Percentiles rank a stretch among this genome's conserved stretches.
Conservation (phyloP, 2,888 invertebrate species). For the Ichneumon xanthorius region DNA sequence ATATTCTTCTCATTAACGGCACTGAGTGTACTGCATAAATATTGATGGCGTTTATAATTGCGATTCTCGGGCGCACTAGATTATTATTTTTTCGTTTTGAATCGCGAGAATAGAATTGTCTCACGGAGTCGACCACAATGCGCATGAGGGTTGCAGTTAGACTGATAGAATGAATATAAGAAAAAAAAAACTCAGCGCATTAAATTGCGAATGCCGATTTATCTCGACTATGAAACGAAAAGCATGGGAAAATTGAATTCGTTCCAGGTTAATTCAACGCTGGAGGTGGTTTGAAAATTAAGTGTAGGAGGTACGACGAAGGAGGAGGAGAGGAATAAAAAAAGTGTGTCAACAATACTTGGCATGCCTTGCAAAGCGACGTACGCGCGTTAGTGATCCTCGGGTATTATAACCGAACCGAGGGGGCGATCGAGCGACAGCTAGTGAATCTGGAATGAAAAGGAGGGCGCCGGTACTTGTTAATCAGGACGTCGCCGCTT, state of each 20-base stretch:
- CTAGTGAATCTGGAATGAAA: slow-evolving; percentile 67
- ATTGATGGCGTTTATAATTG: slow-evolving; percentile 11
- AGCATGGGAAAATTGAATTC: not conserved
- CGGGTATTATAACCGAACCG: slow-evolving; percentile 50
- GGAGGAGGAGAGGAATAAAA: not conserved
- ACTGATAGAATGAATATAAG: not conserved
- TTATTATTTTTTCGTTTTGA: not conserved
- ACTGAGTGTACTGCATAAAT: slow-evolving; percentile 8
- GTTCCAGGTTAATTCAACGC: not conserved
- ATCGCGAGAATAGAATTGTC: not conserved
- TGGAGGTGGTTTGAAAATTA: not conserved
- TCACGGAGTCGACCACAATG: not conserved
- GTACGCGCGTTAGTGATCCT: slow-evolving; percentile 11
- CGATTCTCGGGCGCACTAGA: slow-evolving; percentile 1
- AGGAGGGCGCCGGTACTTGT: slow-evolving; percentile 64
- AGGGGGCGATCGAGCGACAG: slow-evolving; percentile 52
- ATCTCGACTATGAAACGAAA: too few species aligned
- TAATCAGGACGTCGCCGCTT: slow-evolving; percentile 63
- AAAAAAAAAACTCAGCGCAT: slow-evolving; percentile 10
- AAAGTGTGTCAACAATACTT: slow-evolving; percentile 51
- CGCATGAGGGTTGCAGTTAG: not conserved
- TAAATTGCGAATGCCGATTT: not conserved
- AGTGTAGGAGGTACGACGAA: not conserved
- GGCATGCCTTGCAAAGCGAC: slow-evolving; percentile 27
- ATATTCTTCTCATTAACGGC: slow-evolving; percentile 32